Conservation (phyloP, 2,797 vertebrate genomes). For the Anabas testudineus region DNA sequence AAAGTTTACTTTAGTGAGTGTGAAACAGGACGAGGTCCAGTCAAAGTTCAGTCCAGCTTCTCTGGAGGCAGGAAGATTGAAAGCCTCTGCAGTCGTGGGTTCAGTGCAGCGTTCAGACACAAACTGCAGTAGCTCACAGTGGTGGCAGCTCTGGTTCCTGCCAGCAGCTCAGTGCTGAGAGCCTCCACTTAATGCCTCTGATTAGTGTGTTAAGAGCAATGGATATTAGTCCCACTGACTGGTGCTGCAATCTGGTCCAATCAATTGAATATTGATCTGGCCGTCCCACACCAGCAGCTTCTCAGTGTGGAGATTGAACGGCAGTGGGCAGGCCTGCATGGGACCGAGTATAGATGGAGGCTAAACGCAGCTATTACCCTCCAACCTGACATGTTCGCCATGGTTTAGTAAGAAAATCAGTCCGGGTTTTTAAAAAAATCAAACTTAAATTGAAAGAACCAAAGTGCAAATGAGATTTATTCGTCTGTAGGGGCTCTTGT, state of each 20-base stretch:
- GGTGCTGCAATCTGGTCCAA: conserved; percentile 53
- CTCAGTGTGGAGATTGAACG: conserved; percentile 28
- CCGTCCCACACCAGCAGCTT: conserved; percentile 32
- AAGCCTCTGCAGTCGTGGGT: conserved; percentile 31
- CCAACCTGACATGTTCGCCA: conserved; percentile 1
- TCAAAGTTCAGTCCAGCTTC: conserved; percentile 13
- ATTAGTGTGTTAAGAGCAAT: conserved; percentile 55
- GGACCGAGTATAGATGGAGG: not conserved
- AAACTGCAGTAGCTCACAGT: conserved; percentile 17
- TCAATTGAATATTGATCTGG: conserved; percentile 67
- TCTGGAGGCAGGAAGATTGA: conserved; percentile 38
- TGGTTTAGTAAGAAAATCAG: conserved; percentile 7
- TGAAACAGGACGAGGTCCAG: conserved; percentile 6
- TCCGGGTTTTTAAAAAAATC: not conserved
- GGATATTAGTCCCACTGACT: conserved; percentile 38
- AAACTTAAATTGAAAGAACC: conserved; percentile 11
- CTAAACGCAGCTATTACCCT: conserved; percentile 30
- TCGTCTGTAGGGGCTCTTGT: not conserved
- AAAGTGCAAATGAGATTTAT: conserved; percentile 13
- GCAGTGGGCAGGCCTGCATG: not conserved
- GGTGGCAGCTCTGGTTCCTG: conserved; percentile 26
- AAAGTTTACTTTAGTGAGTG: not conserved
- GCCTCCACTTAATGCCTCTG: conserved; percentile 41
- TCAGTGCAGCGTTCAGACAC: conserved; percentile 5
- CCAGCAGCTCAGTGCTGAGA: conserved; percentile 10